Evolutionary conservation across 2,797 vertebrate species (phyloP), one percentile per base, ranked within the genome.

Genomic region (Macroramphosus scolopax): DNA sequence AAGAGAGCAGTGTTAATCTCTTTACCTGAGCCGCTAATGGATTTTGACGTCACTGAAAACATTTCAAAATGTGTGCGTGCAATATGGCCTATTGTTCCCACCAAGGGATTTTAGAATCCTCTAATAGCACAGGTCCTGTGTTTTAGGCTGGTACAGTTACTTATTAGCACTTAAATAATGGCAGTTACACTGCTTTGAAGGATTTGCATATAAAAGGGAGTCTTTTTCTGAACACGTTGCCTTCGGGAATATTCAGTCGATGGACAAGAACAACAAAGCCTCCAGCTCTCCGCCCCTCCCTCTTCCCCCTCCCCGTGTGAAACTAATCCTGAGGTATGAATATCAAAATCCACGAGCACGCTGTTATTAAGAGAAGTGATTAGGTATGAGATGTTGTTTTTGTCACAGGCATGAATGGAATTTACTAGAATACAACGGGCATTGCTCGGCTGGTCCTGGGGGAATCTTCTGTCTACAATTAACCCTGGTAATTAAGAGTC

Each of bases 401-500:
- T 66, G 58, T 72, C 55, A 55, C 51, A 48, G 50, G 57, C 56
- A 50, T 63, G 42, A 82, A 72, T 72, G 55, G 58, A 63, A 64
- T 66, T 75, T 49, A 24, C 53, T 53, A 8, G 39, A 78, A 44
- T 33, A 68, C 57, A 71, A 51, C 39, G 4, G 63, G 26, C 24
- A 12, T 70, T 75, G 2, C 62, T 63, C 51, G 55, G 45, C 33
- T 61, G 71, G 73, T 81, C 81, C 78, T 68, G 60, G 40, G 86
- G 75, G 78, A 82, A 72, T 85, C 80, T 80, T 68, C 62, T 68
- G 77, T 85, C 69, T 32, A 83, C 86, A 89, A 91, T 90, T 91
- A 91, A 89, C 90, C 87, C 75, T 51, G 54, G 73, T 91, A 89
- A 89, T 89, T 87, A 84, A 81, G 81, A 89, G 88, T 88, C 87